Evolutionary conservation across 2,113 vertebrate genomes (phyloP).

Genomic region (Porphyrio hochstetteri): DNA sequence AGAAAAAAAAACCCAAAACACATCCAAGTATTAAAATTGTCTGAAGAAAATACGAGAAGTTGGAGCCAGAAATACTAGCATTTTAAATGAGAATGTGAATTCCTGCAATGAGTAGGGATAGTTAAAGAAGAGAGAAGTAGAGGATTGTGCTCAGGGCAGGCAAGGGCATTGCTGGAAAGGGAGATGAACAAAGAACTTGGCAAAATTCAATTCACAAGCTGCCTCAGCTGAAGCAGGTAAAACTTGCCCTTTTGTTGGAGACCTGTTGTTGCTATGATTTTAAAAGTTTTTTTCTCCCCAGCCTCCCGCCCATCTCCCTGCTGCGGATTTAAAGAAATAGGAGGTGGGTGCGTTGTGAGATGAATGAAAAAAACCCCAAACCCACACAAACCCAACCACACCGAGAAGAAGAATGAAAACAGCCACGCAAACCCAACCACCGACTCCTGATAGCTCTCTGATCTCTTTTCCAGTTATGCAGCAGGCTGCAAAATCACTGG

Average conservation of each 20-base stretch:
- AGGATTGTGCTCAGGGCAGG: background rate
- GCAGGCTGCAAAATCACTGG: background rate
- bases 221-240: constrained; percentile 2
- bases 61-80: background rate
- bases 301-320: background rate
- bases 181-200: constrained; percentile 12
- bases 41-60: background rate
- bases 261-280: background rate
- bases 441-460: background rate
- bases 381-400: too few relatives aligned
- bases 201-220: background rate
- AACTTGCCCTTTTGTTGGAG: background rate
- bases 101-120: background rate
- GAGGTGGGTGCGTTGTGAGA: background rate
- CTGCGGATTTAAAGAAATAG: constrained; percentile 11
- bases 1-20: background rate
- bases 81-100: constrained; percentile 5
- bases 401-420: background rate
- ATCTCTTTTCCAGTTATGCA: background rate
- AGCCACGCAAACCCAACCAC: background rate
- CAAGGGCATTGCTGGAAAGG: background rate
- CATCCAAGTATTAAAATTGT: background rate
- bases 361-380: background rate
- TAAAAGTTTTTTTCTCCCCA: background rate
- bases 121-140: background rate